These are phyloP conservation scores for Pollachius pollachius DNA, from an alignment of 2,113 vertebrate species.

Conservation along the genomic window DNA sequence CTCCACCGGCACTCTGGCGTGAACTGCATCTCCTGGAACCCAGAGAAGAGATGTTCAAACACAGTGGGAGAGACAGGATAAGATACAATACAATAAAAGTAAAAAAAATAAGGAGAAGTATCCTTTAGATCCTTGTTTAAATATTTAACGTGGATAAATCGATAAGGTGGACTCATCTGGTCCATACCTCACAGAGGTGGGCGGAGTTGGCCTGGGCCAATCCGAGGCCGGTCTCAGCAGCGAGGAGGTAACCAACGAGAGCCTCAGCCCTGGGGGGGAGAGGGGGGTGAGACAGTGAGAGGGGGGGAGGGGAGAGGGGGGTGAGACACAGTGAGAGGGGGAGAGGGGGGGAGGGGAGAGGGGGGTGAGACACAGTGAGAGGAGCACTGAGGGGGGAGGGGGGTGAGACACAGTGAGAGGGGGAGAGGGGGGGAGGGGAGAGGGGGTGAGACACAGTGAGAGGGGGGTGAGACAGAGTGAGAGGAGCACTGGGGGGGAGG, in stretches of 20 bases:
- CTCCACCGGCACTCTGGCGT: constrained; percentile 82
- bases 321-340: not conserved
- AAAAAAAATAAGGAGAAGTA: too few species aligned
- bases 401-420: not conserved
- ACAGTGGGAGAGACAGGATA: constrained; percentile 20
- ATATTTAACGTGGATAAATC: not conserved
- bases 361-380: not conserved
- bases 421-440: not conserved
- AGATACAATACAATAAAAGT: not conserved
- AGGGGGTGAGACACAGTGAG: not conserved
- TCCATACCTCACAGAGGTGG: constrained; percentile 82
- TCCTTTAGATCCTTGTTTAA: not conserved
- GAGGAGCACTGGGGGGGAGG: too few species aligned
- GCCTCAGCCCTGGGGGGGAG: constrained; percentile 78
- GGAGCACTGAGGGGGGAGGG: too few species aligned
- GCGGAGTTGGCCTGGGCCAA: constrained; percentile 90
- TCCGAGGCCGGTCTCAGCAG: constrained; percentile 89
- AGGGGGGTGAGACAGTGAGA: constrained; percentile 23
- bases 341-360: not conserved
- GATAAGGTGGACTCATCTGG: not conserved
- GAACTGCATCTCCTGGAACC: constrained; percentile 75
- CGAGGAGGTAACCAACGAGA: constrained; percentile 83
- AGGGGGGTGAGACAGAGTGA: too few species aligned
- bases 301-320: constrained; percentile 9
- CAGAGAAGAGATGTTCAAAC: constrained; percentile 15